These are phyloP conservation scores for Holacanthella duospinosa DNA, from an alignment of 2,888 invertebrate genomes.

Conservation along the genomic window DNA sequence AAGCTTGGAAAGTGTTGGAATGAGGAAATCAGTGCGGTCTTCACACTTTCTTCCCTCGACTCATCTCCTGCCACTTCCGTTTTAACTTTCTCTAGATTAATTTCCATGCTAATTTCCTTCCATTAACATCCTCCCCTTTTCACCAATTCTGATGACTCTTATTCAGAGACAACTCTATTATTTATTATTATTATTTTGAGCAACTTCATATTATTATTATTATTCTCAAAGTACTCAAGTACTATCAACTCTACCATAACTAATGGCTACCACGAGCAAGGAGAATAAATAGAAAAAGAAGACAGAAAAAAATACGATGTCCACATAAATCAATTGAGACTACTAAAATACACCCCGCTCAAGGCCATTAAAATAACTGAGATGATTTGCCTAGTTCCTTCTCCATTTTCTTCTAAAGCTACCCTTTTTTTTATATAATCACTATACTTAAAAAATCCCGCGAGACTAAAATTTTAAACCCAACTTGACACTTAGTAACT, in stretches of 20 bases:
- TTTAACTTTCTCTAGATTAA: slow-evolving; percentile 4
- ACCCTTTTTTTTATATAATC: background rate
- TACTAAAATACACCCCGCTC: slow-evolving; percentile 4
- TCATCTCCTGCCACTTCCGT: background rate
- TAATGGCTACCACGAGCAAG: background rate
- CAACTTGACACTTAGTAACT: too few relatives aligned
- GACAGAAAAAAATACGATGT: background rate
- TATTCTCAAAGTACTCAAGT: background rate
- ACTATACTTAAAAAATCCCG: background rate
- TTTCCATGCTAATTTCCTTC: slow-evolving; percentile 6
- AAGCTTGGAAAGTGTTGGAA: too few relatives aligned
- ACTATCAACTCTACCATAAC: background rate
- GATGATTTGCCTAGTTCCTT: background rate
- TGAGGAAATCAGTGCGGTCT: too few relatives aligned
- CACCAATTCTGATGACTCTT: slow-evolving; percentile 1
- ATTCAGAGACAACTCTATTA: too few relatives aligned
- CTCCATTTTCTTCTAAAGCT: background rate
- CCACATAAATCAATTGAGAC: slow-evolving; percentile 2
- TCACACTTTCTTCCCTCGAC: background rate
- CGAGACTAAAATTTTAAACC: background rate
- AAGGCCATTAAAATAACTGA: background rate
- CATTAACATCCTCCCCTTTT: background rate
- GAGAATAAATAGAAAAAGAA: background rate
- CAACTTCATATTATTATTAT: background rate
- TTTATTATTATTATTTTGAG: too few relatives aligned